Evolutionary conservation across 2,113 vertebrate genomes (phyloP).

Genomic region (Aphyosemion australe): DNA sequence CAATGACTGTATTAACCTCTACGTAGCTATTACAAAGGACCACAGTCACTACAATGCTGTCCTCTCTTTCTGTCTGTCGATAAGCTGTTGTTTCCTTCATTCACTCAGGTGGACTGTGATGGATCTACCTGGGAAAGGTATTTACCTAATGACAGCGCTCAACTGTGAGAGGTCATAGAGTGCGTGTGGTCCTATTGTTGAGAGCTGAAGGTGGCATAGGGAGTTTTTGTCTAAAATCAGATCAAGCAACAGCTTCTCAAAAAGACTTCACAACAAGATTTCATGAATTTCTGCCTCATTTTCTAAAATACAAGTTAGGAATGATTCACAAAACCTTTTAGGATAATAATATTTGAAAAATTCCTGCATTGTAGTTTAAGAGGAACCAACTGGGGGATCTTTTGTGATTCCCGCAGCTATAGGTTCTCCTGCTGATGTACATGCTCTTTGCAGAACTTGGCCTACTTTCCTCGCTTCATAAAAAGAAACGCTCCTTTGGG

Average conservation of each 20-base stretch:
- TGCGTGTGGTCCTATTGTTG: slow-evolving; percentile 54
- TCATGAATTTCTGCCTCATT: slow-evolving; percentile 28
- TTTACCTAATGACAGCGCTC: slow-evolving; percentile 43
- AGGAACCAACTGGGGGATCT: slow-evolving; percentile 6
- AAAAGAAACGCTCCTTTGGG: slow-evolving; percentile 21
- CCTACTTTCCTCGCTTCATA: slow-evolving; percentile 12
- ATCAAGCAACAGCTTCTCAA: slow-evolving; percentile 2
- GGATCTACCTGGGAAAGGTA: slow-evolving; percentile 70
- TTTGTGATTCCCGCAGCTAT: slow-evolving; percentile 20
- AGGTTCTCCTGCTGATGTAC: slow-evolving; percentile 4
- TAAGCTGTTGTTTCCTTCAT: slow-evolving; percentile 60
- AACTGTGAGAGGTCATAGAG: slow-evolving; percentile 18
- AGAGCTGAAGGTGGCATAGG: slow-evolving; percentile 26
- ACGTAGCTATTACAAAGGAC: slow-evolving; percentile 53
- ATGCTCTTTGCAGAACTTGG: neutral
- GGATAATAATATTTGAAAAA: slow-evolving; percentile 5
- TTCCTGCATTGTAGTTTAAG: slow-evolving; percentile 24
- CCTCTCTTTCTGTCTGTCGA: slow-evolving; percentile 41
- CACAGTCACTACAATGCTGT: slow-evolving; percentile 57
- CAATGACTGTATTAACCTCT: slow-evolving; percentile 67
- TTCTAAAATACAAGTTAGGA: slow-evolving; percentile 4
- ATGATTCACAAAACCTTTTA: slow-evolving; percentile 23
- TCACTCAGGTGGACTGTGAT: slow-evolving; percentile 47
- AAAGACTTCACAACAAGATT: slow-evolving; percentile 19
- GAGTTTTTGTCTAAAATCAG: slow-evolving; percentile 16